These are phyloP conservation scores for Drosophila funebris DNA, from an alignment of 1,140 invertebrate species.

Conservation along the genomic window DNA sequence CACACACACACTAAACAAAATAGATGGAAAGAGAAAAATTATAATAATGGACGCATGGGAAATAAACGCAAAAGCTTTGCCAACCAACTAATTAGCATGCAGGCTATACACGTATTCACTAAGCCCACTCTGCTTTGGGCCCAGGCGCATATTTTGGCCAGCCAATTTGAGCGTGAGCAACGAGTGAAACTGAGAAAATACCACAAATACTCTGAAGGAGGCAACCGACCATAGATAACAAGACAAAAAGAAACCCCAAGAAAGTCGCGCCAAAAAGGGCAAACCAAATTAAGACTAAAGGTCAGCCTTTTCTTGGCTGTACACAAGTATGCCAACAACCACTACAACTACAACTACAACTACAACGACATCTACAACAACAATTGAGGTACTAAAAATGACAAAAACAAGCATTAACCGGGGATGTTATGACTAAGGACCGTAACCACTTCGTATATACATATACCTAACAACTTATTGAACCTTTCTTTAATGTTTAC, in stretches of 20 bases:
- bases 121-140: neutral
- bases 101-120: neutral
- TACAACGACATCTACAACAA: neutral
- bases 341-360: neutral
- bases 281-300: conserved; percentile 53
- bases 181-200: conserved; percentile 36
- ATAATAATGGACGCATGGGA: conserved; percentile 75
- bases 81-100: conserved; percentile 67
- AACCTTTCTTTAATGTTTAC: too few relatives aligned
- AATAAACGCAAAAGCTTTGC: conserved; percentile 61
- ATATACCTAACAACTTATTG: neutral
- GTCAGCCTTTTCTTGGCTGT: too few relatives aligned
- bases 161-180: conserved; percentile 25
- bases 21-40: conserved; percentile 43
- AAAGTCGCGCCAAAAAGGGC: conserved; percentile 48
- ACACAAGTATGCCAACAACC: conserved; percentile 9
- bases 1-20: conserved; percentile 38
- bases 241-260: neutral
- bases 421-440: neutral
- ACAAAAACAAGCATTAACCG: conserved; percentile 1
- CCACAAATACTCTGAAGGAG: conserved; percentile 9
- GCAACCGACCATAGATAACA: conserved; percentile 25
- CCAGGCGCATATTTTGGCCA: conserved; percentile 20
- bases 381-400: too few relatives aligned
- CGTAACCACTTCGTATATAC: too few relatives aligned